These are phyloP conservation scores for Protodeltote pygarga DNA, from an alignment of 2,888 invertebrate genomes.

Conservation along the genomic window DNA sequence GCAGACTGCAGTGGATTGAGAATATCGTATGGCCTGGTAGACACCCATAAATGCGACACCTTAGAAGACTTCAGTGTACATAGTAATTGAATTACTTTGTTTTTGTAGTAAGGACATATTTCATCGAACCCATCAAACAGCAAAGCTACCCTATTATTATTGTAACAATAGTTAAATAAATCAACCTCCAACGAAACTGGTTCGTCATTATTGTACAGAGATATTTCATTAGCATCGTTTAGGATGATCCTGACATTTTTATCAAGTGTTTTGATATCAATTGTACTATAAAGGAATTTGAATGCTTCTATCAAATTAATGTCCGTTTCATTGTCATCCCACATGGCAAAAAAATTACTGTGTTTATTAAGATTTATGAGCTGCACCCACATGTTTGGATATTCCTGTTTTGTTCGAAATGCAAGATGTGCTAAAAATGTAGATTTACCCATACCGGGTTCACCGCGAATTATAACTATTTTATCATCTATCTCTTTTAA, in stretches of 20 bases:
- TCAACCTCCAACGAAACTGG: no score
- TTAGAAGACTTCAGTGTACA: no score
- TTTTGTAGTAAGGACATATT: neutral
- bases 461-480: constrained; percentile 29
- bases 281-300: constrained; percentile 4
- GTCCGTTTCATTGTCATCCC: constrained; percentile 2
- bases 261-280: neutral
- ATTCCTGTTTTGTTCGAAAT: constrained; percentile 21
- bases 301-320: constrained; percentile 1
- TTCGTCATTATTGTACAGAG: no score
- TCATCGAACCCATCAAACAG: constrained; percentile 5
- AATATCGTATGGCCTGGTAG: no score
- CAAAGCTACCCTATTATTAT: no score
- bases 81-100: no score
- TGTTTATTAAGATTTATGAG: constrained; percentile 30
- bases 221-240: no score
- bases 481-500: constrained; percentile 24
- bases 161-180: no score
- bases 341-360: constrained; percentile 3
- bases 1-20: no score
- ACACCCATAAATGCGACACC: no score
- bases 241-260: no score
- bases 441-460: constrained; percentile 44
- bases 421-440: constrained; percentile 32
- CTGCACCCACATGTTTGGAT: constrained; percentile 27